Percentiles rank a stretch among this genome's conserved stretches.
Evolutionary conservation across 2,888 invertebrate genomes (phyloP).

Genomic region (Lordiphosa andalusiaca): DNA sequence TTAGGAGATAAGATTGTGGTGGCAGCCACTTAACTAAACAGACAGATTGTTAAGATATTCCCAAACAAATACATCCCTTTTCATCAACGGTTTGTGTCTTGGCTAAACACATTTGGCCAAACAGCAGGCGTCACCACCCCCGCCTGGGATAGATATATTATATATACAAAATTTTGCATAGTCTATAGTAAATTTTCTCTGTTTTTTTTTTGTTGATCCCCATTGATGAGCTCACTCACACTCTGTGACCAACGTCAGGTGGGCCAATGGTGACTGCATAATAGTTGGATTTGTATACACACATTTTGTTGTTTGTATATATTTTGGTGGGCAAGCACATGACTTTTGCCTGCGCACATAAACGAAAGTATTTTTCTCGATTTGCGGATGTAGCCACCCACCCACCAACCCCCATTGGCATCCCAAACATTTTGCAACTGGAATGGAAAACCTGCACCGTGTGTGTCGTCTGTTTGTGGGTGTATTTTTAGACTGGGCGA

Average conservation of each 20-base stretch:
- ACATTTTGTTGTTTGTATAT: not conserved
- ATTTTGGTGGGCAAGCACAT: slow-evolving; percentile 5
- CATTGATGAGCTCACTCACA: slow-evolving; percentile 46
- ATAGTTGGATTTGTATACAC: slow-evolving; percentile 3
- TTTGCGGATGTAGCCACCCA: slow-evolving; percentile 2
- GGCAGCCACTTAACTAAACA: not conserved
- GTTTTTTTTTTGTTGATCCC: slow-evolving; percentile 28
- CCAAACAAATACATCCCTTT: too few relatives aligned
- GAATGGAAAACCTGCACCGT: slow-evolving; percentile 29
- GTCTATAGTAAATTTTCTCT: not conserved
- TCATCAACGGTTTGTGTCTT: slow-evolving; percentile 20
- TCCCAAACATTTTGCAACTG: not conserved
- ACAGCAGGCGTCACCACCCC: slow-evolving; percentile 20
- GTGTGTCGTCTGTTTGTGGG: slow-evolving; percentile 7
- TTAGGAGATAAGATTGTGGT: too few relatives aligned
- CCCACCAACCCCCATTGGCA: not conserved
- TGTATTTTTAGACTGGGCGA: slow-evolving; percentile 54
- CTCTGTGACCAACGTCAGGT: not conserved
- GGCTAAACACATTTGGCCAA: slow-evolving; percentile 7
- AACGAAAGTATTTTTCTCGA: slow-evolving; percentile 7
- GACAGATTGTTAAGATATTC: too few relatives aligned
- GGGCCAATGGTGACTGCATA: slow-evolving; percentile 1
- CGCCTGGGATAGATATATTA: not conserved
- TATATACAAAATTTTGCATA: too few relatives aligned
- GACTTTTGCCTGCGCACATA: slow-evolving; percentile 10